Percentiles rank a stretch among this genome's conserved stretches.
Conservation (phyloP, 2,888 invertebrate species). For the Orthosia gothica region DNA sequence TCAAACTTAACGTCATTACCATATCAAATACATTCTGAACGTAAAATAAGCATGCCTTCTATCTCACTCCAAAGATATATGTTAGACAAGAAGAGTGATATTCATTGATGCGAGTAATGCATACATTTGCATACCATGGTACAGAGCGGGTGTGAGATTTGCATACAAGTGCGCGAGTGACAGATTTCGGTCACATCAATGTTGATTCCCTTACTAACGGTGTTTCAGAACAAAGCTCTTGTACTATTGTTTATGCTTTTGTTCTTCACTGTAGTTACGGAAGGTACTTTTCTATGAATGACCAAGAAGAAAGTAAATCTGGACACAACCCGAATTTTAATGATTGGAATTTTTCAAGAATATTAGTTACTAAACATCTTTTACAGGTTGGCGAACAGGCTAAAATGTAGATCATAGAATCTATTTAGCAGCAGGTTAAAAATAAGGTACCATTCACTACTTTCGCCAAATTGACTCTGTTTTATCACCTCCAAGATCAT, state of each 20-base stretch:
- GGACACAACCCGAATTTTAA: too few relatives aligned
- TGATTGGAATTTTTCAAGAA: too few relatives aligned
- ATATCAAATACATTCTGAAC: conserved; percentile 66
- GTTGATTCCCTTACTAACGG: conserved; percentile 64
- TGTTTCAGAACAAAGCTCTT: conserved; percentile 39
- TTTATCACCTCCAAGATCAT: conserved; percentile 24
- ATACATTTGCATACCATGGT: conserved; percentile 69
- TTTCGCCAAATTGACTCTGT: background rate
- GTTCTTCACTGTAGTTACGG: background rate
- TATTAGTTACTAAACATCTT: too few relatives aligned
- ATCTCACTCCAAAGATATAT: conserved; percentile 42
- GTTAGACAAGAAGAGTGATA: conserved; percentile 59
- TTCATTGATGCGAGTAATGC: conserved; percentile 66
- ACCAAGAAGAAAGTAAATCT: background rate
- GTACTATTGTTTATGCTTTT: background rate
- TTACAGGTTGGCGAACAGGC: too few relatives aligned
- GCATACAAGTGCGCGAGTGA: conserved; percentile 74
- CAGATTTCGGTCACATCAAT: conserved; percentile 73
- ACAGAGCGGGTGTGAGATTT: conserved; percentile 66
- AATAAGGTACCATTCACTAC: background rate
- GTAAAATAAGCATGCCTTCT: conserved; percentile 55
- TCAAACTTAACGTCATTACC: conserved; percentile 63
- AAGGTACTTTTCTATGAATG: background rate
- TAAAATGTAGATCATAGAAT: too few relatives aligned
- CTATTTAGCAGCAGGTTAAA: too few relatives aligned